These are phyloP conservation scores for Glaucomys volans DNA, from an alignment of 2,113 vertebrate genomes.

Conservation along the genomic window DNA sequence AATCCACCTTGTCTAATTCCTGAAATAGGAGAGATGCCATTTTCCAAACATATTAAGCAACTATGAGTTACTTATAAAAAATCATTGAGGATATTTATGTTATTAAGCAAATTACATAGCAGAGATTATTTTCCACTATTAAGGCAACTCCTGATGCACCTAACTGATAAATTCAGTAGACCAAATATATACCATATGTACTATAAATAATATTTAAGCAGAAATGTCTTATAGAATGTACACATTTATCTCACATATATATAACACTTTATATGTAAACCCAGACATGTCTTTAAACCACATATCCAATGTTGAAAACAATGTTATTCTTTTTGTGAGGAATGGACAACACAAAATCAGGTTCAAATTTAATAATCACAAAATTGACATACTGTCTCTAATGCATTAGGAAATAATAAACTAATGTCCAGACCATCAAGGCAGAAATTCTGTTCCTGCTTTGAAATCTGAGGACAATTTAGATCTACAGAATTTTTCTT, in stretches of 20 bases:
- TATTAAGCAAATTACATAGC: constrained; percentile 6
- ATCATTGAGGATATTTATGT: not conserved
- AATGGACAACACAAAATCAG: not conserved
- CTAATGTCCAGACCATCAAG: not conserved
- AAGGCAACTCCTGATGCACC: not conserved
- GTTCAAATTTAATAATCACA: constrained; percentile 48
- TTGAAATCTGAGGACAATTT: constrained; percentile 38
- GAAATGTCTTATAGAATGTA: not conserved
- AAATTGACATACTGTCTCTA: not conserved
- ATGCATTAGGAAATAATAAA: not conserved
- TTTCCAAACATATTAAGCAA: constrained; percentile 33
- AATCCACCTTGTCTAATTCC: not conserved
- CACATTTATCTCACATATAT: too few relatives aligned
- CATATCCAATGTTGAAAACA: constrained; percentile 12
- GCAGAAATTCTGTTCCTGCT: not conserved
- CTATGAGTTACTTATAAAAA: constrained; percentile 27
- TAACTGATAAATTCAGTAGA: not conserved
- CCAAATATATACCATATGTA: not conserved
- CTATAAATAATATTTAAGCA: not conserved
- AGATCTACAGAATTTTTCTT: not conserved
- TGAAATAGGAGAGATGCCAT: not conserved
- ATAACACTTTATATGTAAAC: not conserved
- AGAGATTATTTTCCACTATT: not conserved
- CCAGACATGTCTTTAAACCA: not conserved
- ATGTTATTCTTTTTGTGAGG: not conserved